Base-by-base conservation (phyloP, 1,140 invertebrate genomes). In the Zaprionus inermis region DNA sequence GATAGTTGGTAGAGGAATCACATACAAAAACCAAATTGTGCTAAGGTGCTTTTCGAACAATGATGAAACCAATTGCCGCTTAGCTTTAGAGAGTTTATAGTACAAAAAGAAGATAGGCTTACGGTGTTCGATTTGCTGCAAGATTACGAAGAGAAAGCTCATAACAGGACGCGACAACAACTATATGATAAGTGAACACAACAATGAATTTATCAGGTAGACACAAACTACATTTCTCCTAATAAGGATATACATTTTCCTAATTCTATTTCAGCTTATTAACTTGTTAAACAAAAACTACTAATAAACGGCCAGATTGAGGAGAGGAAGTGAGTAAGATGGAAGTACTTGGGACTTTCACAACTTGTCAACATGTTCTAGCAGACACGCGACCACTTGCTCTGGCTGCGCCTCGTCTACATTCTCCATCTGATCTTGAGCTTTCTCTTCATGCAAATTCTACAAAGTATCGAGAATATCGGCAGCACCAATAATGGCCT, bases 401-500 rank as follows among this genome's bases (percentile, higher is more conserved):
- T 69, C 51, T n/a, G 28, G 10, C 1, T 79, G 54, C 5, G 61
- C 24, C 30, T 76, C 67, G 18, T 72, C 69, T 20, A 28, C 14
- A 16, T 46, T 69, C 51, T 34, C 49, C 41, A 22, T 24, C 63
- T 49, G 60, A 34, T 46, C 46, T 63, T 76, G 75, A 84, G 88
- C 90, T 75, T 89, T 76, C 90, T 89, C 90, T 91, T 90, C 90
- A 72, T 70, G 75, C 86, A 88, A 90, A 90, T 91, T 83, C 90
- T 91, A 91, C 84, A 91, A 91, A 69, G 67, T 79, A 61, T 83
- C 83, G 57, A 91, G 78, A 68, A 91, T 76, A 67, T 84, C 80
- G 49, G 74, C 54, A 18, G 79, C 82, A 41, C 77, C 89, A 61
- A 91, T 91, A 60, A 91, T 90, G 34, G 89, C 83, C 38, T 91